Evolutionary conservation across 2,888 invertebrate species (phyloP).

Genomic region (Chirona hameri): DNA sequence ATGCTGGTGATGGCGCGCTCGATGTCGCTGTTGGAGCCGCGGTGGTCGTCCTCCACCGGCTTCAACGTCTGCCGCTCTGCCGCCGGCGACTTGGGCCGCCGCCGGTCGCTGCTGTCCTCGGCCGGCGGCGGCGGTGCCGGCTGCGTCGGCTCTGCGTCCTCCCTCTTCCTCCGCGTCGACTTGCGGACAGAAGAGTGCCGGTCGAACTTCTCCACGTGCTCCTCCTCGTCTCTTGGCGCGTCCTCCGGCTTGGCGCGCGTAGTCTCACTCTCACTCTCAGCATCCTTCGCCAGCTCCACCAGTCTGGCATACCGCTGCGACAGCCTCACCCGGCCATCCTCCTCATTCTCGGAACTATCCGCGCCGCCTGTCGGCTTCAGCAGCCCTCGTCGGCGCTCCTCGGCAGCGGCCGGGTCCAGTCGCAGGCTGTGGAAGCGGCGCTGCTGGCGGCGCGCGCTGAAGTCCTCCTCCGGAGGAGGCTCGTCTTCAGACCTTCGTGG

Average conservation of each 20-base stretch:
- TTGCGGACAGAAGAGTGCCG: constrained; percentile 75
- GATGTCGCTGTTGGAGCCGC: constrained; percentile 29
- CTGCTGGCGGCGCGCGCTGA: constrained; percentile 35
- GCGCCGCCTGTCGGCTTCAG: constrained; percentile 22
- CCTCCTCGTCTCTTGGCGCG: constrained; percentile 51
- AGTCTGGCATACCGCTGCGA: constrained; percentile 36
- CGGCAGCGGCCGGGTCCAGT: constrained; percentile 33
- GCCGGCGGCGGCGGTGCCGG: constrained; percentile 28
- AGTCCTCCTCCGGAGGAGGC: constrained; percentile 37
- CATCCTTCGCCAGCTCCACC: constrained; percentile 38
- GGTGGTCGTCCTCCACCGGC: not conserved
- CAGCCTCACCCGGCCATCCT: constrained; percentile 36
- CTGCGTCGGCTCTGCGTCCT: constrained; percentile 40
- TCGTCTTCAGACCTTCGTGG: constrained; percentile 30
- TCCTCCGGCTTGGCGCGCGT: constrained; percentile 49
- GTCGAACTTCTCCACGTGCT: constrained; percentile 68
- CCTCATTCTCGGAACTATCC: constrained; percentile 39
- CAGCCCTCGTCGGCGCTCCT: constrained; percentile 34
- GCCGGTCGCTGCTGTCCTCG: not conserved
- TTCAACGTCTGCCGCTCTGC: not conserved
- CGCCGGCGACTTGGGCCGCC: constrained; percentile 6
- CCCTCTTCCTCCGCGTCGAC: constrained; percentile 71
- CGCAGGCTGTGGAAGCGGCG: constrained; percentile 39
- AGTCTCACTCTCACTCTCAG: constrained; percentile 38
- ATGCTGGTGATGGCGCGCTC: constrained; percentile 30